Percentiles rank a stretch among this genome's conserved stretches.
These are phyloP conservation scores for Uromys caudimaculatus DNA, from an alignment of 2,797 vertebrate genomes.

Conservation along the genomic window DNA sequence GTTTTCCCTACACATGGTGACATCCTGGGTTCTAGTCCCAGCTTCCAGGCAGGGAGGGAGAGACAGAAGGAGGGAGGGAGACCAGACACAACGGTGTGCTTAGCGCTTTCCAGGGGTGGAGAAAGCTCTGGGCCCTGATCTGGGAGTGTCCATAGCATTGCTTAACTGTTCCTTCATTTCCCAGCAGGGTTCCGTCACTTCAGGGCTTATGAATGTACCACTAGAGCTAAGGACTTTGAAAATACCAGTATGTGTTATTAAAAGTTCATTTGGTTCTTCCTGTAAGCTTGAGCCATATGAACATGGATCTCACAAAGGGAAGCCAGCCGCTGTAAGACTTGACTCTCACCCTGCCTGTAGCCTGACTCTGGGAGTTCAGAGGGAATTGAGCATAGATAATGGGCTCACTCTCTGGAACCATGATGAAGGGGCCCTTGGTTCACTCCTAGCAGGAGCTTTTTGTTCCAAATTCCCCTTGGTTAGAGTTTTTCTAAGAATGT, in stretches of 20 bases:
- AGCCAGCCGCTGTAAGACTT: not conserved
- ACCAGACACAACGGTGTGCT: not conserved
- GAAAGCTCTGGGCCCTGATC: not conserved
- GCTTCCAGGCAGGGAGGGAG: not conserved
- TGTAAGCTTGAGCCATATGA: not conserved
- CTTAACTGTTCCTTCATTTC: not conserved
- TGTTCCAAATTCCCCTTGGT: not conserved
- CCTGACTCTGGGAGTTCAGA: not conserved
- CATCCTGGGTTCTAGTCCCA: not conserved
- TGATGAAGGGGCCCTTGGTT: not conserved
- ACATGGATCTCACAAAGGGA: not conserved
- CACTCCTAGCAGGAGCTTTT: not conserved
- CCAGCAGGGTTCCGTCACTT: not conserved
- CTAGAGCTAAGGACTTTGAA: not conserved
- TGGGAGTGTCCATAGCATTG: not conserved
- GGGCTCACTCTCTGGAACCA: not conserved
- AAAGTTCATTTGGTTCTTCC: not conserved
- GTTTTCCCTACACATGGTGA: not conserved
- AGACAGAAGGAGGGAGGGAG: not conserved
- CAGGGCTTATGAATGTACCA: not conserved
- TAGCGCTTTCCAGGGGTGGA: not conserved
- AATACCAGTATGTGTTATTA: not conserved
- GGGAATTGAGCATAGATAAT: fast-evolving
- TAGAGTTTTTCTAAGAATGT: slow-evolving; percentile 21
- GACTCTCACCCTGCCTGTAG: not conserved